phyloP scores from a whole-genome alignment of 1,140 invertebrate species.

The Euschistus heros region DNA sequence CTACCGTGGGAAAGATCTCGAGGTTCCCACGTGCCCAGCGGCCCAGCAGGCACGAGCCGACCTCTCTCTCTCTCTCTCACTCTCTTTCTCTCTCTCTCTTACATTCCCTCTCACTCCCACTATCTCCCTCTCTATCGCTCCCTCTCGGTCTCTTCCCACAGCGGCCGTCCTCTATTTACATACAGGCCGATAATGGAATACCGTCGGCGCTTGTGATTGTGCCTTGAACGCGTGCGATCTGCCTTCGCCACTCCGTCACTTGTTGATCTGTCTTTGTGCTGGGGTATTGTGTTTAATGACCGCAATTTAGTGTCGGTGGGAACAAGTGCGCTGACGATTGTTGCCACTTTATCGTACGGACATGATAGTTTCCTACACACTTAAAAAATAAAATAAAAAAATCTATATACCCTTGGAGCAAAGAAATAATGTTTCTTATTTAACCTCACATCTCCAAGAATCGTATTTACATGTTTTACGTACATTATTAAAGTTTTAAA shows the following conservation, averaged over 20 bases:
- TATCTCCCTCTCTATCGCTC: conserved; percentile 14
- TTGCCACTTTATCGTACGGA: no score
- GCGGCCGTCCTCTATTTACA: background rate
- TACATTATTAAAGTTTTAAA: no score
- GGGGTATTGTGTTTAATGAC: conserved; percentile 16
- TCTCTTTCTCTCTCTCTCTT: background rate
- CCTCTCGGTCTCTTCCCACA: background rate
- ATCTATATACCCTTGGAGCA: no score
- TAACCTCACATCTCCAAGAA: no score
- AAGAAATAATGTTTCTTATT: no score
- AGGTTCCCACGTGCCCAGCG: conserved; percentile 30
- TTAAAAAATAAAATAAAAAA: no score
- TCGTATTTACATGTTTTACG: no score
- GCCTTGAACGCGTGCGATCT: conserved; percentile 14
- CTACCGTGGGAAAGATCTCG: conserved; percentile 15
- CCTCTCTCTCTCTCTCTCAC: conserved; percentile 1
- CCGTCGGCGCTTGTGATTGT: conserved; percentile 20
- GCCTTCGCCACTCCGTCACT: conserved; percentile 12
- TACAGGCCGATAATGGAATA: conserved; percentile 25
- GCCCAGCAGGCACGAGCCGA: conserved; percentile 5
- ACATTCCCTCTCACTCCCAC: conserved; percentile 7
- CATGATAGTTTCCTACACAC: no score
- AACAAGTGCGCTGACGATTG: no score
- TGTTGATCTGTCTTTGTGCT: conserved; percentile 20
- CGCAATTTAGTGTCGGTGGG: conserved; percentile 22